phyloP scores from a whole-genome alignment of 2,113 vertebrate genomes.

The Terrapene triunguis region DNA sequence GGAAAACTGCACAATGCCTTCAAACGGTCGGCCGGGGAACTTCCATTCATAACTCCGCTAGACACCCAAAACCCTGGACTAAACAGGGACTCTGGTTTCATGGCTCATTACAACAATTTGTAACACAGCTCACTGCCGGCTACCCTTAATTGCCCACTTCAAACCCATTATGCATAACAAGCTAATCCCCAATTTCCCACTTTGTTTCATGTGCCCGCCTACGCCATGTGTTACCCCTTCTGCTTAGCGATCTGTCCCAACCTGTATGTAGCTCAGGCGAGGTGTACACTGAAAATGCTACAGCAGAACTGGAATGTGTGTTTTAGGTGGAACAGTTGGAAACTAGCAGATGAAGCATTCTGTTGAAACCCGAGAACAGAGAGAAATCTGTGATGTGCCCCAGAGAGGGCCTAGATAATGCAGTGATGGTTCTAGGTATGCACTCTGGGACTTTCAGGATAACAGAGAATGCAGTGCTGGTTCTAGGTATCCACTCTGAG shows the following conservation, averaged over 20 bases:
- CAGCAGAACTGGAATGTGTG: not conserved
- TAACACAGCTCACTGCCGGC: not conserved
- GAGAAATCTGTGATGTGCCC: no score
- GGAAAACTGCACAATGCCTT: not conserved
- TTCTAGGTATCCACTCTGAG: not conserved
- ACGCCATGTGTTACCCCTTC: not conserved
- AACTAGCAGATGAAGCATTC: not conserved
- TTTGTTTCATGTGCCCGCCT: not conserved
- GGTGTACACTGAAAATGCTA: no score
- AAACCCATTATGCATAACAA: not conserved
- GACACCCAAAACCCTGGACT: not conserved
- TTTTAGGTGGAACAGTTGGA: no score
- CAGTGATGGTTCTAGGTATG: not conserved
- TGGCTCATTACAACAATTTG: not conserved
- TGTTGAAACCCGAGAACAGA: no score
- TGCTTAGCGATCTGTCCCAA: not conserved
- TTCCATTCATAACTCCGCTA: not conserved
- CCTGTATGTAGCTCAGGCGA: not conserved
- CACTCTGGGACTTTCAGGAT: not conserved
- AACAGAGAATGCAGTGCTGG: conserved; percentile 10
- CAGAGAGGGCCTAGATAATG: no score
- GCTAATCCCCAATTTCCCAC: not conserved
- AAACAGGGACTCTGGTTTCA: not conserved
- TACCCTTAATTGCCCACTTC: not conserved
- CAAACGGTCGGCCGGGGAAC: not conserved